Evolutionary conservation across 2,888 invertebrate species (phyloP).

Genomic region (Corbicula japonica): DNA sequence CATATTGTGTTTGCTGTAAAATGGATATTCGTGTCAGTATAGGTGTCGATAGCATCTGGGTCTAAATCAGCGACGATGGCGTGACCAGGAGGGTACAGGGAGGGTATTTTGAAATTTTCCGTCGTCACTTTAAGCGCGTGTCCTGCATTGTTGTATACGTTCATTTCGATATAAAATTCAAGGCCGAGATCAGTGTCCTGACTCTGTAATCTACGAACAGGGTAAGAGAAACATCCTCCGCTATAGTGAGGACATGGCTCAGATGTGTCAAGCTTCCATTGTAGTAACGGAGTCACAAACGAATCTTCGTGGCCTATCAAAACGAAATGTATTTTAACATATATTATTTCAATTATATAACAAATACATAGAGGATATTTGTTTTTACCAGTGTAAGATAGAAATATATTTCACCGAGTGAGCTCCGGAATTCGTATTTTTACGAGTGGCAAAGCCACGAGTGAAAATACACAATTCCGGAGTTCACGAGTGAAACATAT

Average conservation of each 20-base stretch:
- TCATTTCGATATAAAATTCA: conserved; percentile 31
- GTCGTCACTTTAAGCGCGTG: conserved; percentile 31
- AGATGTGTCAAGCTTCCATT: conserved; percentile 45
- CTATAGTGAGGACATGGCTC: conserved; percentile 2
- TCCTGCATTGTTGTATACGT: conserved; percentile 59
- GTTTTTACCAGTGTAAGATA: too few species aligned
- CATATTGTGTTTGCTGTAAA: conserved; percentile 39
- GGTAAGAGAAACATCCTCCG: conserved; percentile 56
- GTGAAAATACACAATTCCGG: too few species aligned
- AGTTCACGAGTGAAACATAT: too few species aligned
- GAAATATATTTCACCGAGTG: too few species aligned
- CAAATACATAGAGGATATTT: too few species aligned
- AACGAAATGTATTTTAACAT: conserved; percentile 9
- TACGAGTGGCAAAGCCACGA: too few species aligned
- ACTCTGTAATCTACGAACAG: conserved; percentile 29
- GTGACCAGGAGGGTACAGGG: conserved; percentile 56
- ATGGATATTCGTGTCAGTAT: conserved; percentile 30
- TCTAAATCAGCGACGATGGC: conserved; percentile 53
- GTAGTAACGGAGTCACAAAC: conserved; percentile 25
- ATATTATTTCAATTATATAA: too few species aligned
- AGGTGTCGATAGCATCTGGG: not conserved
- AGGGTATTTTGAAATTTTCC: conserved; percentile 51
- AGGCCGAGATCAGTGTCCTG: conserved; percentile 34
- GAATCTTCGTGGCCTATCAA: conserved; percentile 24
- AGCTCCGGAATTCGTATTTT: too few species aligned